Conservation (phyloP, 1,140 invertebrate genomes). For the Pseudomyrmex concolor region DNA sequence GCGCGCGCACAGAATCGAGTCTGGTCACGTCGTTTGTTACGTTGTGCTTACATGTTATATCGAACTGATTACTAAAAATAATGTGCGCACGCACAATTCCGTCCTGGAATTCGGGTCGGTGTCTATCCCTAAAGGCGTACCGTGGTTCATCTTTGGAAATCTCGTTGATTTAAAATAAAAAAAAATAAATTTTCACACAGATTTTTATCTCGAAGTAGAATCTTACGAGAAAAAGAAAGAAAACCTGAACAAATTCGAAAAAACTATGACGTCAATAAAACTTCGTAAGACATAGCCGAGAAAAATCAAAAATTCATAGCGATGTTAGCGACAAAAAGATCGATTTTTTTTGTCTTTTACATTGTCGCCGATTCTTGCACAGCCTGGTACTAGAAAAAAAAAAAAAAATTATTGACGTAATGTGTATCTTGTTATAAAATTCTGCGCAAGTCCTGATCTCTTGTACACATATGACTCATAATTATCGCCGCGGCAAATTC, state of each 20-base stretch:
- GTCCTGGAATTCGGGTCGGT: not conserved
- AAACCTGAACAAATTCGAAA: not conserved
- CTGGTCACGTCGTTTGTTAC: constrained; percentile 35
- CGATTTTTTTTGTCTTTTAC: not conserved
- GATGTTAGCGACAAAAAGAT: not conserved
- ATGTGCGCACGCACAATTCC: not conserved
- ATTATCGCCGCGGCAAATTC: constrained; percentile 42
- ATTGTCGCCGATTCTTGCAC: not conserved
- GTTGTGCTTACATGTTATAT: not conserved
- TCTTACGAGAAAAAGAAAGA: not conserved
- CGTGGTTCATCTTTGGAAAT: no score
- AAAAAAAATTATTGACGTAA: constrained; percentile 15
- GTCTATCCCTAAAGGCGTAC: no score
- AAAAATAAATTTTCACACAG: no score
- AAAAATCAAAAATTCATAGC: no score
- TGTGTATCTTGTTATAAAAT: constrained; percentile 49
- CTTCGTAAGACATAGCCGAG: no score
- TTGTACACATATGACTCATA: constrained; percentile 35
- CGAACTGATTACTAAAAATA: constrained; percentile 42
- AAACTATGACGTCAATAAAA: not conserved
- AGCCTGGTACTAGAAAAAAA: not conserved
- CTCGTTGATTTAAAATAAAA: no score
- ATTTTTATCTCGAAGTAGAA: not conserved
- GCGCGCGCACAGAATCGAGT: constrained; percentile 5
- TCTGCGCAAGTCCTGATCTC: not conserved